phyloP scores from a whole-genome alignment of 1,140 invertebrate species.

The Magallana angulata region DNA sequence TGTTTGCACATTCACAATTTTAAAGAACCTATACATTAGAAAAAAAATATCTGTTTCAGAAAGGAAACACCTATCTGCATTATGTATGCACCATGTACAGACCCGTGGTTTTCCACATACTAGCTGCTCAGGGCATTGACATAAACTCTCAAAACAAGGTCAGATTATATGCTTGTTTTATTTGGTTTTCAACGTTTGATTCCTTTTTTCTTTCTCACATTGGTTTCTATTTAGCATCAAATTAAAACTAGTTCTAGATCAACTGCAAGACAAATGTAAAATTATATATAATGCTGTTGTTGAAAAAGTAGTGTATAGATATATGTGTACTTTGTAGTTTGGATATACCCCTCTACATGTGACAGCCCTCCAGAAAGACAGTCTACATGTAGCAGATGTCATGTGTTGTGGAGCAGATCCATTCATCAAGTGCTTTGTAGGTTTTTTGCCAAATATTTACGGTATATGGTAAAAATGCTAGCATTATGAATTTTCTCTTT shows the following conservation, averaged over 20 bases:
- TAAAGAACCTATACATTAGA: no score
- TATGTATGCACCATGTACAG: slow-evolving; percentile 74
- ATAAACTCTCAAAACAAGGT: slow-evolving; percentile 75
- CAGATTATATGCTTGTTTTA: background rate
- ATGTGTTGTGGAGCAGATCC: slow-evolving; percentile 73
- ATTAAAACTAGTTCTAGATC: no score
- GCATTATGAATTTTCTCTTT: no score
- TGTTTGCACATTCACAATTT: background rate
- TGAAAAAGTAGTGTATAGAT: no score
- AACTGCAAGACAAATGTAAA: no score
- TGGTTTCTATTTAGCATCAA: background rate
- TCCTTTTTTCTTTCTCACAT: background rate
- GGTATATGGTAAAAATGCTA: background rate
- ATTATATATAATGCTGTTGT: no score
- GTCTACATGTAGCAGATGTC: slow-evolving; percentile 71
- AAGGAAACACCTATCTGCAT: slow-evolving; percentile 75
- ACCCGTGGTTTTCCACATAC: slow-evolving; percentile 69
- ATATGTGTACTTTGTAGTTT: slow-evolving; percentile 58
- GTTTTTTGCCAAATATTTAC: background rate
- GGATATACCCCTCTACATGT: slow-evolving; percentile 76
- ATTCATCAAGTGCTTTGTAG: slow-evolving; percentile 53
- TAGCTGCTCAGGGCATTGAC: slow-evolving; percentile 68
- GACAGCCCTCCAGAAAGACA: slow-evolving; percentile 71
- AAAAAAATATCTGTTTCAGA: slow-evolving; percentile 63
- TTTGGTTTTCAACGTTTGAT: no score